Evolutionary conservation across 1,140 invertebrate genomes (phyloP).

Genomic region (Schlechtendalia chinensis): DNA sequence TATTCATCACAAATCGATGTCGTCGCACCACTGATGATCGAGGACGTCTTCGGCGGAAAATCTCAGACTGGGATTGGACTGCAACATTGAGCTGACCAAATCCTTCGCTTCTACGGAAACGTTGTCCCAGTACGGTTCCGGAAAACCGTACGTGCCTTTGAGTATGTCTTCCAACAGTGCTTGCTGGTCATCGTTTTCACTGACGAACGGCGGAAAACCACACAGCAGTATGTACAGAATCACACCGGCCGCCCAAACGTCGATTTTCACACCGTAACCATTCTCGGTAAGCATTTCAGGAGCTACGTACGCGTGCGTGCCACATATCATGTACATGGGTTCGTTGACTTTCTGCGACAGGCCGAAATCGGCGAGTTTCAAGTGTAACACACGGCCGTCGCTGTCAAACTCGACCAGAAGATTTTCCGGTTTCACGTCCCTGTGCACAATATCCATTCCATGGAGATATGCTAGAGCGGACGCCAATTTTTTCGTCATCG

Average conservation of each 20-base stretch:
- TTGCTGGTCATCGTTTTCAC: slow-evolving; percentile 87
- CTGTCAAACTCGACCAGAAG: slow-evolving; percentile 71
- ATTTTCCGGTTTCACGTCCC: slow-evolving; percentile 98
- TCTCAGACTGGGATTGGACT: slow-evolving; percentile 81
- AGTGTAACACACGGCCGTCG: slow-evolving; percentile 67
- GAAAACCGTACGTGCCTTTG: slow-evolving; percentile 89
- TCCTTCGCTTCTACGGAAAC: slow-evolving; percentile 83
- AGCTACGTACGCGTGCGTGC: slow-evolving; percentile 97
- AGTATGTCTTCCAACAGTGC: slow-evolving; percentile 93
- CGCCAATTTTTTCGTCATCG: slow-evolving; percentile 87
- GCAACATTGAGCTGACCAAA: slow-evolving; percentile 85
- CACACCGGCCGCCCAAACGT: slow-evolving; percentile 97
- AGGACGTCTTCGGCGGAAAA: slow-evolving; percentile 91
- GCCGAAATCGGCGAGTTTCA: slow-evolving; percentile 97
- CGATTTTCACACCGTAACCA: slow-evolving; percentile 92
- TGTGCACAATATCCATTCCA: slow-evolving; percentile 89
- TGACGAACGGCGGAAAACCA: slow-evolving; percentile 96
- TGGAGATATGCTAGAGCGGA: slow-evolving; percentile 95
- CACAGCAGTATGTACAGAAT: slow-evolving; percentile 95
- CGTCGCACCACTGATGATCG: slow-evolving; percentile 85
- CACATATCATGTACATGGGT: slow-evolving; percentile 89
- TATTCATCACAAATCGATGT: slow-evolving; percentile 39
- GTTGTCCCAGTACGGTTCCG: slow-evolving; percentile 89
- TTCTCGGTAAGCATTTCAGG: slow-evolving; percentile 96
- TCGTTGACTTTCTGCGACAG: slow-evolving; percentile 88